Conservation (phyloP, 2,113 vertebrate genomes). For the Setophaga coronata region DNA sequence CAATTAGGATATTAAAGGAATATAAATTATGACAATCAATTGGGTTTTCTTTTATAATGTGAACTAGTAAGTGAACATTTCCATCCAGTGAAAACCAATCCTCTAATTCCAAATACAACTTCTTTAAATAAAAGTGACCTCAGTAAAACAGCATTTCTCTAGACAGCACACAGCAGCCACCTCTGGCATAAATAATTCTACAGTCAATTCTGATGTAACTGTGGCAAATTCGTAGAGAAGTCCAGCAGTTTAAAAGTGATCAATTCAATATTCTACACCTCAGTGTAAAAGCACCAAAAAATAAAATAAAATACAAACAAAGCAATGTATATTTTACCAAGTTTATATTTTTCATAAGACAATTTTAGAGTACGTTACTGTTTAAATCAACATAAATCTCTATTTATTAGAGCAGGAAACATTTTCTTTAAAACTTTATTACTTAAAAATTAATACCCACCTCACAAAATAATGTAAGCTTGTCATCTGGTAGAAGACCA, state of each 20-base stretch:
- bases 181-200: not conserved
- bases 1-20: not conserved
- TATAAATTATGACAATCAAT: not conserved
- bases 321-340: not conserved
- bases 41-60: not conserved
- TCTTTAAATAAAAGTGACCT: not conserved
- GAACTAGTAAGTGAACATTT: not conserved
- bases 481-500: constrained; percentile 96
- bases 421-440: not conserved
- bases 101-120: not conserved
- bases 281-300: not conserved
- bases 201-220: not conserved
- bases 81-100: not conserved
- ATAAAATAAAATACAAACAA: not conserved
- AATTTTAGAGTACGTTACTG: not conserved
- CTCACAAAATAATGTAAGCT: constrained; percentile 97
- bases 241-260: not conserved
- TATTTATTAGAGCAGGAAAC: not conserved
- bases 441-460: constrained; percentile 70
- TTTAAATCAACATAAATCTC: not conserved
- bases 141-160: not conserved
- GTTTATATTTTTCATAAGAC: not conserved
- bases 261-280: not conserved
- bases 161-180: not conserved
- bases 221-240: not conserved